Evolutionary conservation across 2,113 vertebrate species (phyloP).

Genomic region (Solea senegalensis): DNA sequence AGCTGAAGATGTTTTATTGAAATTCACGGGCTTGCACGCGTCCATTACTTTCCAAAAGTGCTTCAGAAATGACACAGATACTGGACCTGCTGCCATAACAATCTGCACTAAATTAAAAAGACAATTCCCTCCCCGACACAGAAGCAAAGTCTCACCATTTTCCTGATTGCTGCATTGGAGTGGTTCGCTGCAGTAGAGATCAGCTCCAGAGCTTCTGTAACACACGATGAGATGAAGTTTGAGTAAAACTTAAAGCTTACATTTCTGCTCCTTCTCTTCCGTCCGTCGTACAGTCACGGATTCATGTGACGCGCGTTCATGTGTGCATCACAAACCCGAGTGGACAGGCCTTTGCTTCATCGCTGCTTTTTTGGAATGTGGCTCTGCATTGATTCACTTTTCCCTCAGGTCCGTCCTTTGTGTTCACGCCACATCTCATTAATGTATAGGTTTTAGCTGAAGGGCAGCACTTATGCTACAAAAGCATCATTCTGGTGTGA

Average conservation of each 20-base stretch:
- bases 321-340: slow-evolving; percentile 19
- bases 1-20: too few species aligned
- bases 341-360: slow-evolving; percentile 8
- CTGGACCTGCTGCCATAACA: too few species aligned
- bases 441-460: background rate
- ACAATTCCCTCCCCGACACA: too few species aligned
- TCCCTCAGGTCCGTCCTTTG: background rate
- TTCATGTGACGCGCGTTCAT: background rate
- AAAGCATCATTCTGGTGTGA: too few species aligned
- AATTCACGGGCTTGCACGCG: too few species aligned
- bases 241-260: background rate
- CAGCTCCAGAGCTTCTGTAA: slow-evolving; percentile 94
- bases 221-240: background rate
- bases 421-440: slow-evolving; percentile 5
- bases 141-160: slow-evolving; percentile 86
- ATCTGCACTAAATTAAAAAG: too few species aligned
- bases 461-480: background rate
- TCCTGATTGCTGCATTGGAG: slow-evolving; percentile 95
- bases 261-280: background rate
- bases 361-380: slow-evolving; percentile 11
- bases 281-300: background rate
- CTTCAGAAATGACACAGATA: too few species aligned
- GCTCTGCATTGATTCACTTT: slow-evolving; percentile 3
- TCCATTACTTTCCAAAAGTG: too few species aligned
- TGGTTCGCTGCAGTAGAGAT: slow-evolving; percentile 97